phyloP scores from a whole-genome alignment of 1,140 invertebrate genomes.

The Danaus plexippus region DNA sequence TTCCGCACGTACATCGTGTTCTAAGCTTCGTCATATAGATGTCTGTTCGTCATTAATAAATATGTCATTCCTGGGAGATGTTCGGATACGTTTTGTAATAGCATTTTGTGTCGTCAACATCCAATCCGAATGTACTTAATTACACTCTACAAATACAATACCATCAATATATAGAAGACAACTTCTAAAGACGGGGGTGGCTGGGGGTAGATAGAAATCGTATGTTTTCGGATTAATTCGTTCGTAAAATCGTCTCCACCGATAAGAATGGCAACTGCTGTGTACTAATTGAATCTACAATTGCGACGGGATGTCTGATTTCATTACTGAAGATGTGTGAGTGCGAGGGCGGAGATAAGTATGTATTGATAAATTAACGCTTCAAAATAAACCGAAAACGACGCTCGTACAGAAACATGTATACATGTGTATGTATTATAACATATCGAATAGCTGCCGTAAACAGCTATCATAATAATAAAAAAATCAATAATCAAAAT shows the following conservation, averaged over 20 bases:
- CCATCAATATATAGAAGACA: slow-evolving; percentile 40
- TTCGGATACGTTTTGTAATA: background rate
- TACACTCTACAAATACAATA: slow-evolving; percentile 61
- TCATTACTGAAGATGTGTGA: slow-evolving; percentile 58
- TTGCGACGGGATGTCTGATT: slow-evolving; percentile 66
- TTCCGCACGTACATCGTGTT: no score
- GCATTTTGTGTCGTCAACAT: slow-evolving; percentile 20
- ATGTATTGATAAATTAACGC: slow-evolving; percentile 33
- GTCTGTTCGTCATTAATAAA: no score
- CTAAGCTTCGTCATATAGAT: no score
- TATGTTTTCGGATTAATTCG: slow-evolving; percentile 71
- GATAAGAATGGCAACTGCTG: slow-evolving; percentile 68
- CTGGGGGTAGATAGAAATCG: slow-evolving; percentile 59
- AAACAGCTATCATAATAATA: background rate
- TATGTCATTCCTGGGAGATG: no score
- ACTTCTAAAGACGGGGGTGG: slow-evolving; percentile 43
- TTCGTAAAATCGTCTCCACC: slow-evolving; percentile 69
- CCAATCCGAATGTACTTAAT: slow-evolving; percentile 45
- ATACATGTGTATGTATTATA: no score
- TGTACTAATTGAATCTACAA: slow-evolving; percentile 70
- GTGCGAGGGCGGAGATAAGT: slow-evolving; percentile 25
- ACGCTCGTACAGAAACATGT: background rate
- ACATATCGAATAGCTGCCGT: no score
- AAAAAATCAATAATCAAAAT: slow-evolving; percentile 29
- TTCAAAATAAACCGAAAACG: slow-evolving; percentile 23